phyloP scores from a whole-genome alignment of 2,797 vertebrate genomes.

The Choloepus didactylus region DNA sequence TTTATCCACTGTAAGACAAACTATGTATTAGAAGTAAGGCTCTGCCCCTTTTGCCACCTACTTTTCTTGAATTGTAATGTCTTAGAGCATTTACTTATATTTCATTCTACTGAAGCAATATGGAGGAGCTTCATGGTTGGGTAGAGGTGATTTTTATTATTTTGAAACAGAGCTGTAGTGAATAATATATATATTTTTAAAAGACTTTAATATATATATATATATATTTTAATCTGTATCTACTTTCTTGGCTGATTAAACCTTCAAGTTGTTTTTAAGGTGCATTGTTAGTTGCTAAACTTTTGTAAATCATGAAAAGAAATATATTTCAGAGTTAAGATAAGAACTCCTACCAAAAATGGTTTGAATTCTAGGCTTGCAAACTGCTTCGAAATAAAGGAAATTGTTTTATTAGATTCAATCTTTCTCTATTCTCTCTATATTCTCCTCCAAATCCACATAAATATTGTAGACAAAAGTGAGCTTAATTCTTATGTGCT shows the following conservation, averaged over 20 bases:
- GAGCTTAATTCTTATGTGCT: not conserved
- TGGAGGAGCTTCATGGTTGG: not conserved
- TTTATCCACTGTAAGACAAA: not conserved
- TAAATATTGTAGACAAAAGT: not conserved
- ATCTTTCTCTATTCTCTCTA: not conserved
- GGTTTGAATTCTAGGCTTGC: not conserved
- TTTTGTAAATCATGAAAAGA: slow-evolving; percentile 49
- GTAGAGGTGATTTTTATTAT: not conserved
- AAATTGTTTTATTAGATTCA: not conserved
- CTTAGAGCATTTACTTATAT: not conserved
- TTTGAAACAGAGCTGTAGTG: not conserved
- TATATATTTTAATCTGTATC: slow-evolving; percentile 9
- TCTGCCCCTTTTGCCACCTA: not conserved
- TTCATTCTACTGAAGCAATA: not conserved
- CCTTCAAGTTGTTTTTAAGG: slow-evolving; percentile 38
- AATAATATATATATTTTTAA: not conserved
- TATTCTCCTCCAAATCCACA: slow-evolving; percentile 12
- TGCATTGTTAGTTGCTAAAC: slow-evolving; percentile 18
- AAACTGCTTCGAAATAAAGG: slow-evolving; percentile 2
- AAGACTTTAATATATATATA: not conserved
- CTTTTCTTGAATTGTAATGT: not conserved
- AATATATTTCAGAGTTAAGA: not conserved
- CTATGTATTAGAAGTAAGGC: not conserved
- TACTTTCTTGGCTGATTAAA: slow-evolving; percentile 3
- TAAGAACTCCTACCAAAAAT: slow-evolving; percentile 42